phyloP scores from a whole-genome alignment of 37 sponge, comb jelly and placozoan genomes.

The Halichondria panicea region DNA sequence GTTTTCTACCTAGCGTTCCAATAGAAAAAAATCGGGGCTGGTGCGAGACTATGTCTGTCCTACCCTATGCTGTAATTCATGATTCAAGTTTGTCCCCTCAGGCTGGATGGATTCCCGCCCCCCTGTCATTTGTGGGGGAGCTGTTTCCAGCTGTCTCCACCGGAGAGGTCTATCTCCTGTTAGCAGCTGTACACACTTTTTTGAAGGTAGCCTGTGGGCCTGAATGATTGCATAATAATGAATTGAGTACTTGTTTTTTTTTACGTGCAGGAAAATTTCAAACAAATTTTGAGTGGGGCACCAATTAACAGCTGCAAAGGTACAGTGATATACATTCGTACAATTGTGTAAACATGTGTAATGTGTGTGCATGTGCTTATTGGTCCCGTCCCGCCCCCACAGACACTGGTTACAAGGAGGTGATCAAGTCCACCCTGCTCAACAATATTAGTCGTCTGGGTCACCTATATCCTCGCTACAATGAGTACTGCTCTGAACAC shows the following conservation, averaged over 20 bases:
- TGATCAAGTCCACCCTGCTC: slow-evolving; percentile 7
- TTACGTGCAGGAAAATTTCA: not conserved
- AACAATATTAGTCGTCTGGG: slow-evolving; percentile 26
- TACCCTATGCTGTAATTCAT: too few relatives aligned
- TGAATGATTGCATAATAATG: not conserved
- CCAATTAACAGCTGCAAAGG: too few relatives aligned
- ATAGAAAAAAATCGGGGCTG: too few relatives aligned
- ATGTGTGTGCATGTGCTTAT: not conserved
- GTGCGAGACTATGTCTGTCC: too few relatives aligned
- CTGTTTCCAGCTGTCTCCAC: slow-evolving; percentile 21
- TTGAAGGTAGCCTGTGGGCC: slow-evolving; percentile 12
- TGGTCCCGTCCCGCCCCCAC: not conserved
- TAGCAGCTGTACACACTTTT: slow-evolving; percentile 11
- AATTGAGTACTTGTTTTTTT: not conserved
- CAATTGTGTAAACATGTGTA: too few relatives aligned
- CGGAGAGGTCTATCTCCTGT: slow-evolving; percentile 12
- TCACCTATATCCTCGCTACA: slow-evolving; percentile 9
- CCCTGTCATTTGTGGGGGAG: slow-evolving; percentile 24
- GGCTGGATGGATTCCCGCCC: slow-evolving; percentile 25
- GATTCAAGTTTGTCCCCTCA: too few relatives aligned
- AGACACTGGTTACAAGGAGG: slow-evolving; percentile 17
- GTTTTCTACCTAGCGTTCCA: too few relatives aligned
- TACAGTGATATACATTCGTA: too few relatives aligned
- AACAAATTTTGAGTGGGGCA: not conserved
- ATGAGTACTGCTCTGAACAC: too few relatives aligned